These are phyloP conservation scores for Arctia plantaginis DNA, from an alignment of 2,888 invertebrate species.

Conservation along the genomic window DNA sequence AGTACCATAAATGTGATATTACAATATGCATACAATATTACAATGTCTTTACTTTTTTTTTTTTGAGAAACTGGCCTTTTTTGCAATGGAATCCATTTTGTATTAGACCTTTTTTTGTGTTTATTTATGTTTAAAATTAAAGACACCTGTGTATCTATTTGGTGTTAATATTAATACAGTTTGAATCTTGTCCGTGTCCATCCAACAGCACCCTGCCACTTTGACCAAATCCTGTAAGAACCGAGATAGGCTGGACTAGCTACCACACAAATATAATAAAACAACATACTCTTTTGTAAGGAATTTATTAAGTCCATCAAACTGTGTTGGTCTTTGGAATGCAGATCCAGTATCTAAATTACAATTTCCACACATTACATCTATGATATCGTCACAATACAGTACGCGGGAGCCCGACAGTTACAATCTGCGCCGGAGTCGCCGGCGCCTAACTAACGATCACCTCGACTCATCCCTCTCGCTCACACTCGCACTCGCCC, in stretches of 20 bases:
- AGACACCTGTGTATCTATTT: neutral
- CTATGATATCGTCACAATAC: slow-evolving; percentile 62
- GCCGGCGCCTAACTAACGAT: slow-evolving; percentile 1
- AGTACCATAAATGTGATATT: no score
- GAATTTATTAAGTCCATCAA: slow-evolving; percentile 83
- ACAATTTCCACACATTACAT: slow-evolving; percentile 66
- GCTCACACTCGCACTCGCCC: slow-evolving; percentile 18
- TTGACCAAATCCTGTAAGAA: neutral
- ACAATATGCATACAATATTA: no score
- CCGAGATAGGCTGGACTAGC: neutral
- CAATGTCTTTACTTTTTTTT: no score
- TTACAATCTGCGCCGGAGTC: slow-evolving; percentile 41
- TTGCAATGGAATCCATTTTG: no score
- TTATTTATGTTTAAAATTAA: no score
- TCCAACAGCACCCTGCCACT: neutral
- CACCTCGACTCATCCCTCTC: slow-evolving; percentile 14
- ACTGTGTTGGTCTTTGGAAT: slow-evolving; percentile 84
- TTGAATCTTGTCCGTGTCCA: neutral
- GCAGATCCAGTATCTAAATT: slow-evolving; percentile 80
- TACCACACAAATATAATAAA: slow-evolving; percentile 29
- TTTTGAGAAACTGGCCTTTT: no score
- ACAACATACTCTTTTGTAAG: slow-evolving; percentile 52
- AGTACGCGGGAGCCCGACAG: slow-evolving; percentile 35
- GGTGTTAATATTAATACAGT: neutral
- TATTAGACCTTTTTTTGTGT: no score